phyloP scores from a whole-genome alignment of 2,888 invertebrate species.

The Eumerus sabulonum region DNA sequence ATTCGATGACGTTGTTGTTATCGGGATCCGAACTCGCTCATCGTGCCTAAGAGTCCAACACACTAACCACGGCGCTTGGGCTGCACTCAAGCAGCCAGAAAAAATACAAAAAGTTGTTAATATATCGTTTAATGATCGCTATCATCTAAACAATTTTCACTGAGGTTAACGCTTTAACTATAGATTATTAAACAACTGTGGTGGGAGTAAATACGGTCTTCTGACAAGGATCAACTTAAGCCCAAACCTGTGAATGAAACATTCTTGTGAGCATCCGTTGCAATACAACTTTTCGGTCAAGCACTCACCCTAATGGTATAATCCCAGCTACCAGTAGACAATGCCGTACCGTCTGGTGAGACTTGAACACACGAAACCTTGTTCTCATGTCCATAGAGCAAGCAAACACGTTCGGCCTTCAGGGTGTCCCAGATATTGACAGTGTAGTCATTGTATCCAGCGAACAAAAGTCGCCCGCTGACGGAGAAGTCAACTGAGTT shows the following conservation, averaged over 20 bases:
- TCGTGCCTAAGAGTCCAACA: too few species aligned
- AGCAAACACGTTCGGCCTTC: slow-evolving; percentile 92
- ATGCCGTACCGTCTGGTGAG: slow-evolving; percentile 98
- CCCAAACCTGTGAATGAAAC: slow-evolving; percentile 55
- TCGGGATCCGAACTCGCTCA: too few species aligned
- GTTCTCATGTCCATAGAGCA: slow-evolving; percentile 97
- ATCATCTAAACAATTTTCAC: too few species aligned
- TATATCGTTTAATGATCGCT: too few species aligned
- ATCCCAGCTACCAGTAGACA: slow-evolving; percentile 99
- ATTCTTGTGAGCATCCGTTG: background rate
- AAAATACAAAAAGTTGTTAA: too few species aligned
- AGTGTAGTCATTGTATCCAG: slow-evolving; percentile 99
- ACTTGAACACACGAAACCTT: slow-evolving; percentile 94
- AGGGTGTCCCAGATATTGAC: slow-evolving; percentile 99
- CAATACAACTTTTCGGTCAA: background rate
- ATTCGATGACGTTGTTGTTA: too few species aligned
- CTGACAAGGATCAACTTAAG: slow-evolving; percentile 15
- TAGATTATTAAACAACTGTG: too few species aligned
- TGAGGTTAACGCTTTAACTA: too few species aligned
- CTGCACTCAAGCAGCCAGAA: too few species aligned
- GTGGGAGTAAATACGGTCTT: too few species aligned
- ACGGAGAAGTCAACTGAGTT: slow-evolving; percentile 99
- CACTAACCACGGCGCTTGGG: too few species aligned
- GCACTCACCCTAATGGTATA: slow-evolving; percentile 87
- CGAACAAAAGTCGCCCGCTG: slow-evolving; percentile 96